Evolutionary conservation across 2,113 vertebrate species (phyloP).

Genomic region (Pomatorhinus ruficollis): DNA sequence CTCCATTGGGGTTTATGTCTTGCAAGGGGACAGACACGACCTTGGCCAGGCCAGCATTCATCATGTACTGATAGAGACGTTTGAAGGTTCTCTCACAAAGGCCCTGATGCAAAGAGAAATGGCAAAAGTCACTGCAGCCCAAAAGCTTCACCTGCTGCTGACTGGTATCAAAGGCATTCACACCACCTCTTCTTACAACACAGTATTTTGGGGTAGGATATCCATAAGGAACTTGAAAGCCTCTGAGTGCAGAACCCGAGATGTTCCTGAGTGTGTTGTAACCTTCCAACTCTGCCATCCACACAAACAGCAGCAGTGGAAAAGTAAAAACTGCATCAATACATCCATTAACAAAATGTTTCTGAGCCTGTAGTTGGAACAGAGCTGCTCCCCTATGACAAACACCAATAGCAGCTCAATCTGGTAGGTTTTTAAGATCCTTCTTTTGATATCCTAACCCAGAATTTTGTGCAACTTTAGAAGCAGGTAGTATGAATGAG

Average conservation of each 20-base stretch:
- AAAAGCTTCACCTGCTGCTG: neutral
- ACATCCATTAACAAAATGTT: neutral
- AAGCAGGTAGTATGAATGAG: neutral
- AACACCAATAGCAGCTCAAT: neutral
- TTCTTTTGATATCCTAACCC: neutral
- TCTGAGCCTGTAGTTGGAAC: neutral
- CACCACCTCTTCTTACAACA: neutral
- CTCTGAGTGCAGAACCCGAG: neutral
- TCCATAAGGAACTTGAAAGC: neutral
- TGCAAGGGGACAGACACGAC: constrained; percentile 80
- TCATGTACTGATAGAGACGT: constrained; percentile 87
- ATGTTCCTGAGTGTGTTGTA: neutral
- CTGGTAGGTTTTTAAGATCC: neutral
- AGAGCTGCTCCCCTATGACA: neutral
- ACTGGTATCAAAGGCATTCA: neutral
- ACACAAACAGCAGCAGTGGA: neutral
- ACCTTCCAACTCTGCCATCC: neutral
- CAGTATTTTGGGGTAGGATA: neutral
- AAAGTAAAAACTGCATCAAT: neutral
- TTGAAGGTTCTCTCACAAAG: constrained; percentile 84
- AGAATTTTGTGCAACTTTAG: neutral
- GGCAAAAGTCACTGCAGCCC: neutral
- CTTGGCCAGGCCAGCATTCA: constrained; percentile 82
- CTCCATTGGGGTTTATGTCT: constrained; percentile 81
- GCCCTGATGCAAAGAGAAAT: constrained; percentile 68